A percentile compares a stretch with the other conserved stretches of the same genome.
Conservation (phyloP, 2,113 vertebrate species). For the Stictonetta naevosa region DNA sequence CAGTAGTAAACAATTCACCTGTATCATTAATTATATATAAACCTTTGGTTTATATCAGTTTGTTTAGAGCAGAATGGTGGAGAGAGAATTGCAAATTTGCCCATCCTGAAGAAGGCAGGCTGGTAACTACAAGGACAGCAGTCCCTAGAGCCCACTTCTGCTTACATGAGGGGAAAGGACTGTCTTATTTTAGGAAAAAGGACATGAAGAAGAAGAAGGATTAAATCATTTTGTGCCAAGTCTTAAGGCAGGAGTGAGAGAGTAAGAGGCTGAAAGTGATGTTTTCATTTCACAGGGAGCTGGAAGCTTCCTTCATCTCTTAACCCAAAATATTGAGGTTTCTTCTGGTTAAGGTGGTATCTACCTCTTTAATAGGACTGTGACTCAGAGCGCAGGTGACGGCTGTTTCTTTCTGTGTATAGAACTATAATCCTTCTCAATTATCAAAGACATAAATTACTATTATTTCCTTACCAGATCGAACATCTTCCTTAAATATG, state of each 20-base stretch:
- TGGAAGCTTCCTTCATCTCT: slow-evolving; percentile 41
- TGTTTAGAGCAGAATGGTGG: not conserved
- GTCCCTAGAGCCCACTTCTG: not conserved
- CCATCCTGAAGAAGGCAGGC: not conserved
- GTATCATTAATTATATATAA: not conserved
- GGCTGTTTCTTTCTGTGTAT: slow-evolving; percentile 70
- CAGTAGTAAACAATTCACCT: not conserved
- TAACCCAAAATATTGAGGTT: slow-evolving; percentile 32
- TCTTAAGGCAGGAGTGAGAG: not conserved
- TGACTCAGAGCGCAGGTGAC: slow-evolving; percentile 72
- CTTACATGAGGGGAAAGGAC: not conserved
- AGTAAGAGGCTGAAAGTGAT: not conserved
- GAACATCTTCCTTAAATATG: slow-evolving; percentile 75
- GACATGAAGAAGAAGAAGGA: not conserved
- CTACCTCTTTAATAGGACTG: slow-evolving; percentile 65
- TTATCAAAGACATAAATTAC: slow-evolving; percentile 82
- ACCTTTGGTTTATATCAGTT: not conserved
- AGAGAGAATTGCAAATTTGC: not conserved
- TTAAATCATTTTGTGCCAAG: not conserved
- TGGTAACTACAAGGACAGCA: not conserved
- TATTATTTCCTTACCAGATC: slow-evolving; percentile 80
- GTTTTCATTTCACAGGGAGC: slow-evolving; percentile 32
- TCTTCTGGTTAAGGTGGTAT: slow-evolving; percentile 63
- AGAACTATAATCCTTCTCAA: slow-evolving; percentile 79
- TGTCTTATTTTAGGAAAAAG: not conserved